Conservation (phyloP, 2,113 vertebrate genomes). For the Varanus salvator region DNA sequence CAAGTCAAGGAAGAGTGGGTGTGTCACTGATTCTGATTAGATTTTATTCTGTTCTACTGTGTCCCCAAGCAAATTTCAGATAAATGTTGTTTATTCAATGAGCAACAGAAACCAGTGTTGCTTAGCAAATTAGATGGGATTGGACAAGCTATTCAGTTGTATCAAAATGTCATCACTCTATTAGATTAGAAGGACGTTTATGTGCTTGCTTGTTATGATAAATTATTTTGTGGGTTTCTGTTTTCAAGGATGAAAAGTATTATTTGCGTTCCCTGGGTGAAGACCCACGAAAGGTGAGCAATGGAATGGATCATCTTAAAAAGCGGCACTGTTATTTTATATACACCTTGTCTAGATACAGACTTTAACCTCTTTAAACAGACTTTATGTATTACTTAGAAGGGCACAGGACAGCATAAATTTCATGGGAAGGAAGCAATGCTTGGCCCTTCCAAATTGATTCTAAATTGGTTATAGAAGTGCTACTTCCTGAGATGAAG, state of each 20-base stretch:
- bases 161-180: conserved; percentile 32
- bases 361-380: neutral
- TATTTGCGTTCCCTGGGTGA: conserved; percentile 95
- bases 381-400: neutral
- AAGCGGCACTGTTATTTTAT: neutral
- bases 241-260: conserved; percentile 91
- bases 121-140: conserved; percentile 38
- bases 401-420: neutral
- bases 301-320: conserved; percentile 1
- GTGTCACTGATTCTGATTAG: neutral
- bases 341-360: neutral
- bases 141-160: conserved; percentile 36
- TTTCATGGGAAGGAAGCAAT: neutral
- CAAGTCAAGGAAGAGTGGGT: neutral
- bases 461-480: neutral
- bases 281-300: conserved; percentile 89
- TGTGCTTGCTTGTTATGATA: conserved; percentile 12
- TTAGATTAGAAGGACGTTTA: conserved; percentile 42
- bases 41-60: neutral
- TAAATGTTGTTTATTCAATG: conserved; percentile 34
- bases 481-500: neutral
- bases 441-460: neutral
- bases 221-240: conserved; percentile 41
- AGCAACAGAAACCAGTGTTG: conserved; percentile 57
- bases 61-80: too few relatives aligned